Conservation (phyloP, 2,797 vertebrate species). For the Sebastiscus albofasciatus region DNA sequence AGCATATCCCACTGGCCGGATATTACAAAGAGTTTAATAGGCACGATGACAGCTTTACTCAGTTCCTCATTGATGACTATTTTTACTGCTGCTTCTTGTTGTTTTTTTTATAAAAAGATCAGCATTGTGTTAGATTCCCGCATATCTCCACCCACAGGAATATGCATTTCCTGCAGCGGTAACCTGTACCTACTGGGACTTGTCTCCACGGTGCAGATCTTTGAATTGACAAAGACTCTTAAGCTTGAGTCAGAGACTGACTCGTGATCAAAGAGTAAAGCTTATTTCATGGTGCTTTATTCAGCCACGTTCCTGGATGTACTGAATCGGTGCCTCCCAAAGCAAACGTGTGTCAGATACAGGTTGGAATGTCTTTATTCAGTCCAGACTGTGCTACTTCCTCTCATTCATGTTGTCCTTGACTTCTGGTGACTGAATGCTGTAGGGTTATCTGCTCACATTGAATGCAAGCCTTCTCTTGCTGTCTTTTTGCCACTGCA, state of each 20-base stretch:
- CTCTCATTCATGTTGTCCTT: conserved; percentile 80
- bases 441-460: conserved; percentile 43
- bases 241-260: neutral
- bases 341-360: conserved; percentile 35
- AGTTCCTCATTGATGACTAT: conserved; percentile 78
- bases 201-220: conserved; percentile 18
- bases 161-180: conserved; percentile 61
- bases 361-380: conserved; percentile 63
- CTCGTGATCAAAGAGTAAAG: neutral
- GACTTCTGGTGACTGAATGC: conserved; percentile 59
- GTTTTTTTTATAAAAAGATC: conserved; percentile 28
- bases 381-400: conserved; percentile 65
- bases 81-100: conserved; percentile 65
- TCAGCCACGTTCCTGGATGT: neutral
- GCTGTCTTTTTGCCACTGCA: conserved; percentile 2
- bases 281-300: neutral
- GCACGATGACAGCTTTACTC: conserved; percentile 80
- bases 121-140: conserved; percentile 78
- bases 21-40: conserved; percentile 68
- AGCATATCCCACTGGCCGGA: conserved; percentile 58
- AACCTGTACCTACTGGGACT: conserved; percentile 60
- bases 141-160: conserved; percentile 59
- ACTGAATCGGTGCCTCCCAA: neutral
- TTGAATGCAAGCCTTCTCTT: conserved; percentile 18
- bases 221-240: conserved; percentile 26